Percentiles rank a stretch among this genome's conserved stretches.
Conservation (phyloP, 2,888 invertebrate genomes). For the Microchrysa polita region DNA sequence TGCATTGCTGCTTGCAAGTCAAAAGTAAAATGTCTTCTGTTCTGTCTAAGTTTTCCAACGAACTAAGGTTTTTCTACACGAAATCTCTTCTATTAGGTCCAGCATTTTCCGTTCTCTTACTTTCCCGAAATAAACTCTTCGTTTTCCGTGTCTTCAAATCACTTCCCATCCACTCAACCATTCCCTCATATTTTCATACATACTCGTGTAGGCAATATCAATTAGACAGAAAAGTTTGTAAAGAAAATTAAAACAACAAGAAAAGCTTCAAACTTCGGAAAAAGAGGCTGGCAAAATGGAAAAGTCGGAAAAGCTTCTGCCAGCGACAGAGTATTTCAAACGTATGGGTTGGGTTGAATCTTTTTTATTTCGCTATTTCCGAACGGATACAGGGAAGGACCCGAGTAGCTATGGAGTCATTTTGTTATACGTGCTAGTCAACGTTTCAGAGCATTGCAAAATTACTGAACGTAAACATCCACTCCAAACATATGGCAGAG, state of each 20-base stretch:
- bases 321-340: conserved; percentile 48
- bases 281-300: conserved; percentile 42
- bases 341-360: conserved; percentile 49
- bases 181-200: too few species aligned
- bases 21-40: too few species aligned
- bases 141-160: not conserved
- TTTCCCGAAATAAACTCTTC: not conserved
- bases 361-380: conserved; percentile 25
- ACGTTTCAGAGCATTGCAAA: not conserved
- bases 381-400: conserved; percentile 21
- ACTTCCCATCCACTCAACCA: too few species aligned
- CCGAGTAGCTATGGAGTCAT: conserved; percentile 9
- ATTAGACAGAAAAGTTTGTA: conserved; percentile 33
- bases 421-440: not conserved
- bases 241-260: conserved; percentile 33
- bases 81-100: too few species aligned
- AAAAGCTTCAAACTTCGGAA: conserved; percentile 15
- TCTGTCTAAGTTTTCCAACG: too few species aligned
- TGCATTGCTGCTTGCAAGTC: too few species aligned
- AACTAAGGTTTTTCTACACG: too few species aligned
- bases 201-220: conserved; percentile 8
- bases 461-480: conserved; percentile 5
- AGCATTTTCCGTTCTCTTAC: conserved; percentile 13
- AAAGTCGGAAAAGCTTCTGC: conserved; percentile 40
- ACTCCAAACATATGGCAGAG: conserved; percentile 14